Evolutionary conservation across 2,888 invertebrate genomes (phyloP), one percentile per base, ranked within the genome.

Genomic region (Brachyptera putata): DNA sequence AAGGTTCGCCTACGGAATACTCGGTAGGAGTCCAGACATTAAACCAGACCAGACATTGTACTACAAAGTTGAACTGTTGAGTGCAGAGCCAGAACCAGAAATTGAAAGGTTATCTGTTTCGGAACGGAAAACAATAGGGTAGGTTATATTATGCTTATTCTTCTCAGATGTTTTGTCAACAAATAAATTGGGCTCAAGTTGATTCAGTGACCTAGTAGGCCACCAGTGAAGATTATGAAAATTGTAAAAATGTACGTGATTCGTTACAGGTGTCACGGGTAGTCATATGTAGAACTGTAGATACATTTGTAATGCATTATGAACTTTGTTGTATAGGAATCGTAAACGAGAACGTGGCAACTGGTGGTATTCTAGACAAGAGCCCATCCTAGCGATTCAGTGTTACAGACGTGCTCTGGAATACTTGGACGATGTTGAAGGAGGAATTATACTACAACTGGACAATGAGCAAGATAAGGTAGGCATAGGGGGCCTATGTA

Each of bases 321-420:
- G 68, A 87, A 64, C 55, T 56, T 61, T 18, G 3, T 18, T 50
- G 22, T 69, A 58, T 68, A 87, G 89, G 13, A 84, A 85, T 68
- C 78, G 79, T 61, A 92, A 91, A 71, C 84, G 92, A 63, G 87
- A 89, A 68, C 82, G 91, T 58, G 96, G 95, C 4, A 95, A 95
- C 74, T 92, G 89, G 83, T 91, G 91, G 87, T 95, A 91, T 72
- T 81, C 84, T 21, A 83, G 95, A 50, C 85, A 85, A 22, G 95
- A 95, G 70, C 84, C 85, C 57, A 83, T 83, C 30, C 79, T 87
- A 21, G 92, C 95, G 1, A 87, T 95, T 60, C 91, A 91, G 69
- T 84, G 92, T 68, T 96, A 96, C 74, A 80, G 90, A 68, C 84
- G 90, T 64, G 92, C 93, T 0, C 74, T 95, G 13, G 89, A 91